Evolutionary conservation across 2,797 vertebrate genomes (phyloP).

Genomic region (Cichlasoma orientale): DNA sequence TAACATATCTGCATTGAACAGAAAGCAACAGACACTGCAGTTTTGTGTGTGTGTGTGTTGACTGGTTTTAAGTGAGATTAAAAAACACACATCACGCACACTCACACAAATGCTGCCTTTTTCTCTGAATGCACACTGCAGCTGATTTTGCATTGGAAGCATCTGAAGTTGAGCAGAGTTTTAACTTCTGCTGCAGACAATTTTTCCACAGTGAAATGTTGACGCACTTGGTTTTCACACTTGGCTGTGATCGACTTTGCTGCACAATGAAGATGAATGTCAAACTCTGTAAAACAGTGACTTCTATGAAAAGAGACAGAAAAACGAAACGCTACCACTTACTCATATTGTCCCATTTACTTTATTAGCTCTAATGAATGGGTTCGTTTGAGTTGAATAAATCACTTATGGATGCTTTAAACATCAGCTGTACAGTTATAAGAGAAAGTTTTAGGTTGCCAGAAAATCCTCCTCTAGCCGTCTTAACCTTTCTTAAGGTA

Average conservation of each 20-base stretch:
- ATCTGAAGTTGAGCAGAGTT: slow-evolving; percentile 31
- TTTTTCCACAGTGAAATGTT: slow-evolving; percentile 21
- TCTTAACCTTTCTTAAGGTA: neutral
- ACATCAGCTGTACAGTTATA: neutral
- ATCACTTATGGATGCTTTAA: neutral
- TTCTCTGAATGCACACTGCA: neutral
- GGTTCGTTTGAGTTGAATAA: neutral
- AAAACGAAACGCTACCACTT: neutral
- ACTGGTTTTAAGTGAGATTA: neutral
- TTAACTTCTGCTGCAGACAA: slow-evolving; percentile 16
- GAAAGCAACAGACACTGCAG: neutral
- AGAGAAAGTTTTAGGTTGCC: neutral
- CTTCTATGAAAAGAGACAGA: neutral
- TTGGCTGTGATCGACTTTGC: slow-evolving; percentile 29
- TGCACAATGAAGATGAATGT: slow-evolving; percentile 8
- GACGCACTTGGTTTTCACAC: slow-evolving; percentile 30
- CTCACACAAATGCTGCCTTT: neutral
- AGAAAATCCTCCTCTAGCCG: neutral
- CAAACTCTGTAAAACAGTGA: neutral
- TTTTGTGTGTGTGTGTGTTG: neutral
- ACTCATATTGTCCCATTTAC: neutral
- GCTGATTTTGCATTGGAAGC: slow-evolving; percentile 17
- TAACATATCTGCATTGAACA: neutral
- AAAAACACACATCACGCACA: neutral
- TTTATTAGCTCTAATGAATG: neutral